Evolutionary conservation across 2,888 invertebrate genomes (phyloP), one percentile per base, ranked within the genome.

Genomic region (Ophonus ardosiacus): DNA sequence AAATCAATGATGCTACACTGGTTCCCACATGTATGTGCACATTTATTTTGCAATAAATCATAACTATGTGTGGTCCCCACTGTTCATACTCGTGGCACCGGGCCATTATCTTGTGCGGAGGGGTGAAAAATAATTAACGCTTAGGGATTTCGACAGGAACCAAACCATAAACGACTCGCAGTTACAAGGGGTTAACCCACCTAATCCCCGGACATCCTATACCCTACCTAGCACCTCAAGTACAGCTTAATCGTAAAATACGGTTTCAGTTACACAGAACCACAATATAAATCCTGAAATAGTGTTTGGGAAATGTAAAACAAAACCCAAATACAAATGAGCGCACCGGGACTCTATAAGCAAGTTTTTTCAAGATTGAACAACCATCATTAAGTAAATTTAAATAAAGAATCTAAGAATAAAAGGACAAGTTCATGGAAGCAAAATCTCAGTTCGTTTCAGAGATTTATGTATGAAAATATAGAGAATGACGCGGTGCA

Each of bases 51-150:
- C n/a, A n/a, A 38, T 71, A 71, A 40, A 71, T 71, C 68, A 71
- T 71, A 40, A 63, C 24, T 21, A 15, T 17, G 7, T 17, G 59
- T 15, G 17, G 59, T 10, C 17, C 24, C 21, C 21, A 63, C 7
- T 18, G 4, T 10, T 24, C 31, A 6, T 38, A 15, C 68, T 71
- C 38, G 38, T 71, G 15, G 38, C 38, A 15, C 7, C n/a, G 15
- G 2, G 40, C 68, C 40, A 71, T 71, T 40, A 71, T 71, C 68
- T 38, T 15, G 4, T 15, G 1, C 15, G n/a, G 15, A 71, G 68
- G 68, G 68, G 68, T 38, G 68, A 38, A 71, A 61, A 71, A 71
- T 71, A 71, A 71, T 71, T 71, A 71, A 40, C 68, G 68, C 40
- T 71, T 40, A 6, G 68, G 68, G 68, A 71, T 15, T 71, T 40